phyloP scores from a whole-genome alignment of 1,140 invertebrate genomes.

The honey bee (Apis mellifera) region Amel_HAv3.1 CM009939.2:3779001-3779500 shows the following conservation, averaged over 20 bases:
- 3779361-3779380: too few relatives aligned
- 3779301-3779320: not conserved
- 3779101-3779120: not conserved
- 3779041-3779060: not conserved
- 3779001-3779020: constrained; percentile 52
- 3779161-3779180: not conserved
- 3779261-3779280: not conserved
- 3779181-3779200: constrained; percentile 9
- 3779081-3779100: too few relatives aligned
- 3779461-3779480: too few relatives aligned
- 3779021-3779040: constrained; percentile 34
- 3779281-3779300: not conserved
- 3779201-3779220: not conserved
- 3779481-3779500: too few relatives aligned
- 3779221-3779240: not conserved
- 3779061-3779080: constrained; percentile 18
- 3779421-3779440: too few relatives aligned
- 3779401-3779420: too few relatives aligned
- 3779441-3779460: too few relatives aligned
- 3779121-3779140: constrained; percentile 4
- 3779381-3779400: too few relatives aligned
- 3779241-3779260: not conserved
- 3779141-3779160: not conserved
- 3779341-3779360: too few relatives aligned
- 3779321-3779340: not conserved